Percentiles rank a stretch among this genome's conserved stretches.
Evolutionary conservation across 1,140 invertebrate genomes (phyloP).

Genomic region (Zaprionus ghesquierei): DNA sequence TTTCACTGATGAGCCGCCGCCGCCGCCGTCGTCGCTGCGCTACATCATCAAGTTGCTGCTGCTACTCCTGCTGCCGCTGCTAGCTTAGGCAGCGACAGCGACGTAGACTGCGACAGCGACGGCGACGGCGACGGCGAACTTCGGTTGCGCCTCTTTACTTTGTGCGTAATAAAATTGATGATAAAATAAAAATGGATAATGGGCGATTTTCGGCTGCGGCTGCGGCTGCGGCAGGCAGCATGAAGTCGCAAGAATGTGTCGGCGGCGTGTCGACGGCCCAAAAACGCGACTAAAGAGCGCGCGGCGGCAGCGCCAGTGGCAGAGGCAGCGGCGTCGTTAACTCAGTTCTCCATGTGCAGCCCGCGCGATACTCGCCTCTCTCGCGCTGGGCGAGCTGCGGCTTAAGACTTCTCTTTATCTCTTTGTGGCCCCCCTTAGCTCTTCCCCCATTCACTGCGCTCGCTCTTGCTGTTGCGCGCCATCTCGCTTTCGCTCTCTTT

Average conservation of each 20-base stretch:
- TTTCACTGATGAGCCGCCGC: slow-evolving; percentile 23
- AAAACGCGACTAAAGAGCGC: background rate
- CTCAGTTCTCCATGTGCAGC: background rate
- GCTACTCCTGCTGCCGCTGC: slow-evolving; percentile 24
- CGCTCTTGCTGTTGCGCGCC: background rate
- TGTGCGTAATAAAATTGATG: slow-evolving; percentile 77
- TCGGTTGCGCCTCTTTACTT: slow-evolving; percentile 70
- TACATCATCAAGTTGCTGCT: slow-evolving; percentile 60
- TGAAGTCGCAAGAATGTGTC: slow-evolving; percentile 19
- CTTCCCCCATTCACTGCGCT: background rate
- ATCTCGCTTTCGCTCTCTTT: background rate
- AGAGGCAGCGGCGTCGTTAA: background rate
- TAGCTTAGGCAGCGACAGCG: slow-evolving; percentile 3
- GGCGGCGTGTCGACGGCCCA: background rate
- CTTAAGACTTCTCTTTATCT: slow-evolving; percentile 13
- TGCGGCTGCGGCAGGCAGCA: background rate
- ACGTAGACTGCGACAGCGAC: slow-evolving; percentile 5
- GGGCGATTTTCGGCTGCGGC: slow-evolving; percentile 63
- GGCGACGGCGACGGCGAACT: slow-evolving; percentile 7
- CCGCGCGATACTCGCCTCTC: background rate
- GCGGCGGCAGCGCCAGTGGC: background rate
- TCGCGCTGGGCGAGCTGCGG: background rate
- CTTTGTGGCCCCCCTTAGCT: background rate
- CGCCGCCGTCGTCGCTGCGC: slow-evolving; percentile 19
- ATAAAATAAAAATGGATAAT: slow-evolving; percentile 80